Base-by-base conservation (phyloP, 2,113 vertebrate genomes). In the Arothron firmamentum region DNA sequence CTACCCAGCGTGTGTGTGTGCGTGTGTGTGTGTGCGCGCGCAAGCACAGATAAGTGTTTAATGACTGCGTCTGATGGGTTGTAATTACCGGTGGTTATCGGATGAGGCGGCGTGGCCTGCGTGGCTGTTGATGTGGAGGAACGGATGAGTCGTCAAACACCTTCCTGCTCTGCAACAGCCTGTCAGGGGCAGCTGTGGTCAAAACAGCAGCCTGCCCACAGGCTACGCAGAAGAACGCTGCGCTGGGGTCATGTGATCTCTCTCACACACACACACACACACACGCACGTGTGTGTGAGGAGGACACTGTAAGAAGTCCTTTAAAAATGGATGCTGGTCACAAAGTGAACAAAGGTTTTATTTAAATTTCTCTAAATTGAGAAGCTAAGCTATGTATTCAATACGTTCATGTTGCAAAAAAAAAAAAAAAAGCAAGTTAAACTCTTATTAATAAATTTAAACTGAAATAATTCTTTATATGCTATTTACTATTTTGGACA, bases 51-150 rank as follows among this genome's bases (percentile, higher is more conserved):
- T 64, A 18, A 51, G 21, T 45, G 25, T 64, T 41, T 65, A 72
- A 77, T 83, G 72, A 72, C 62, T 68, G 62, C 60, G 62, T 67
- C 59, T 62, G 46, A 7, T 28, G 62, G 57, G 80, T 72, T 74
- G 73, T 74, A 75, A 85, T 83, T 78, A 78, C 50, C 31, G 56
- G 49, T 19, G 55, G 52, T 71, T 64, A 79, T 75, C 65, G 54
- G 71, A 16, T 57, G 6, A 14, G 52, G 72, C 72, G 72, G 72
- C 50, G n/a, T 28, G 62, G 71, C 65, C 65, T 49, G 16, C 50
- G 47, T 59, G 38, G 72, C 34, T 12, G 67, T 58, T 75, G 72
- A 62, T 68, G 56, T 63, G 67, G 55, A 53, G 34, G 52, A 70
- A 76, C 71, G 62, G 77, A 83, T 59, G 72, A 74, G 58, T 41